Conservation (phyloP, 2,888 invertebrate species). For the Acheta domesticus region DNA sequence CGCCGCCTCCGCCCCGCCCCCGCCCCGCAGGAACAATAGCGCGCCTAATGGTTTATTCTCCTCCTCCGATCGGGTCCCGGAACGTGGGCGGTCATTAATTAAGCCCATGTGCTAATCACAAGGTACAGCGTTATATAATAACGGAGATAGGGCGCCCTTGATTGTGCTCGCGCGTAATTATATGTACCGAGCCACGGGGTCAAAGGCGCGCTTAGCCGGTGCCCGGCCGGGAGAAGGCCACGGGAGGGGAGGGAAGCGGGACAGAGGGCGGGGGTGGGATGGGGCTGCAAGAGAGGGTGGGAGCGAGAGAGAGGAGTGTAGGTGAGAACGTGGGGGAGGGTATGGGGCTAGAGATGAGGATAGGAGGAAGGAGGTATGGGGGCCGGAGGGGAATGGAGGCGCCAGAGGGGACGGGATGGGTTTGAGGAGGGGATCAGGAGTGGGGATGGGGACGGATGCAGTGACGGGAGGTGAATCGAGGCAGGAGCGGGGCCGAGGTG, state of each 20-base stretch:
- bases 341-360: too few species aligned
- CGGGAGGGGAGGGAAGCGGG: not conserved
- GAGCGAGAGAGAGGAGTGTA: too few species aligned
- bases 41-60: conserved; percentile 4
- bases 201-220: not conserved
- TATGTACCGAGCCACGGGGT: conserved; percentile 18
- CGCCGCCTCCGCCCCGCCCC: not conserved
- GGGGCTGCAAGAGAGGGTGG: not conserved
- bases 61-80: not conserved
- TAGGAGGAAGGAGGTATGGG: too few species aligned
- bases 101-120: conserved; percentile 31
- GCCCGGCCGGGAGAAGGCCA: not conserved
- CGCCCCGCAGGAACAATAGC: not conserved
- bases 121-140: conserved; percentile 26
- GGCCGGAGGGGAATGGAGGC: too few species aligned
- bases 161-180: conserved; percentile 25
- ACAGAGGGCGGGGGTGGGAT: not conserved
- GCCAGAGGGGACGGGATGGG: too few species aligned
- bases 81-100: conserved; percentile 30
- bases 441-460: too few species aligned
- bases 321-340: too few species aligned
- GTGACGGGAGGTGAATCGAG: too few species aligned
- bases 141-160: conserved; percentile 25
- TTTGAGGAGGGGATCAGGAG: too few species aligned
- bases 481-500: too few species aligned